These are phyloP conservation scores for Clitarchus hookeri DNA, from an alignment of 2,888 invertebrate genomes.

Conservation along the genomic window DNA sequence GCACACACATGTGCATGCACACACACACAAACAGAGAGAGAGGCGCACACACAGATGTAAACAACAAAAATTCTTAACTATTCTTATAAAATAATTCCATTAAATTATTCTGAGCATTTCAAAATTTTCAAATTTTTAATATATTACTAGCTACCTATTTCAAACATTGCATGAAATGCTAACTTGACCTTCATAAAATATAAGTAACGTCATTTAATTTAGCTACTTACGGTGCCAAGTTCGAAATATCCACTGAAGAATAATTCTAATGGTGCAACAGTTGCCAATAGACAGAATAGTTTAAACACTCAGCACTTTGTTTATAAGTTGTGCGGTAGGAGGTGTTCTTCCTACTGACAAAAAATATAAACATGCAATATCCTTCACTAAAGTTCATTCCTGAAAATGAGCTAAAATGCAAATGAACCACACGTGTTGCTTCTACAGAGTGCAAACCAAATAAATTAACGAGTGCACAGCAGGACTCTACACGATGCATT, in stretches of 20 bases:
- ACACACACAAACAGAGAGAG: no score
- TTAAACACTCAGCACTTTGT: constrained; percentile 7
- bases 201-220: not conserved
- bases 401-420: not conserved
- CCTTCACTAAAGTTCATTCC: not conserved
- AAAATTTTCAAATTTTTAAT: no score
- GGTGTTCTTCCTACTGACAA: constrained; percentile 2
- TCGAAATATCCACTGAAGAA: not conserved
- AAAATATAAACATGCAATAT: constrained; percentile 7
- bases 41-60: no score
- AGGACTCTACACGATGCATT: not conserved
- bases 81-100: no score
- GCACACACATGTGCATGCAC: no score
- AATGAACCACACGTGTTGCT: not conserved
- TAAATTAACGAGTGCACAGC: not conserved
- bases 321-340: not conserved
- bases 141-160: no score
- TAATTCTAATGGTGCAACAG: not conserved
- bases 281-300: constrained; percentile 10
- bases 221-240: not conserved
- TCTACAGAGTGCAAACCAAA: not conserved
- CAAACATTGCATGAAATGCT: no score
- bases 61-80: no score
- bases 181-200: no score
- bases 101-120: no score